Evolutionary conservation across 2,113 vertebrate species (phyloP), one percentile per base, ranked within the genome.

Genomic region (Gavia stellata): DNA sequence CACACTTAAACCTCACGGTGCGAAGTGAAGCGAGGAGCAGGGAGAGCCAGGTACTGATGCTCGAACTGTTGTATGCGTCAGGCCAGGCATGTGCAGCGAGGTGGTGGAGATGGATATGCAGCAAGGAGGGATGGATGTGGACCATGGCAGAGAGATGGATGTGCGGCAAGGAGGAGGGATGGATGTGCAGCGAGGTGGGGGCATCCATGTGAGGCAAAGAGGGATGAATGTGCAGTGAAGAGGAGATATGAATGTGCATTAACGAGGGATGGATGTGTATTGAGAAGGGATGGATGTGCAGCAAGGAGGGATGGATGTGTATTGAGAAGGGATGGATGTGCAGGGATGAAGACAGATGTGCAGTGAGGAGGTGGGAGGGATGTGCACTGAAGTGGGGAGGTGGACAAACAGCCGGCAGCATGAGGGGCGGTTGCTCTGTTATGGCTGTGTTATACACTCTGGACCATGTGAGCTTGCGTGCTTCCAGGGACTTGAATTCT

Each of bases 381-480:
- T 1, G 4, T 58, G 58, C 18, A 14, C 38, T 21, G 44, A 38
- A 10, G n/a, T 6, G 26, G 31, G 58, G 73, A 50, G 55, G n/a
- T n/a, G 62, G 25, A 10, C 3, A 15, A 42, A 50, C 50, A 47
- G 53, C 19, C 17, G 0, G 61, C 67, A 47, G 53, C 1, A 0
- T 14, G 53, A 40, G 56, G 50, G 56, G 34, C 0, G 0, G 4
- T 47, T 77, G 68, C 26, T 75, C 44, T 77, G 47, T 59, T 33
- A 0, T 17, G 34, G 40, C 42, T 63, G 73, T 68, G 71, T 73
- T 74, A n/a, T 0, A 53, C 34, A 6, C 49, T 26, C 36, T 25
- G 90, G 42, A 55, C 45, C 62, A 12, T 1, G 0, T 0, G 2
- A 17, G n/a, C 53, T 62, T 13, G 20, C 0, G 4, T 17, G 31